phyloP scores from a whole-genome alignment of 2,797 vertebrate species.

The Crocodylus rhombifer region DNA sequence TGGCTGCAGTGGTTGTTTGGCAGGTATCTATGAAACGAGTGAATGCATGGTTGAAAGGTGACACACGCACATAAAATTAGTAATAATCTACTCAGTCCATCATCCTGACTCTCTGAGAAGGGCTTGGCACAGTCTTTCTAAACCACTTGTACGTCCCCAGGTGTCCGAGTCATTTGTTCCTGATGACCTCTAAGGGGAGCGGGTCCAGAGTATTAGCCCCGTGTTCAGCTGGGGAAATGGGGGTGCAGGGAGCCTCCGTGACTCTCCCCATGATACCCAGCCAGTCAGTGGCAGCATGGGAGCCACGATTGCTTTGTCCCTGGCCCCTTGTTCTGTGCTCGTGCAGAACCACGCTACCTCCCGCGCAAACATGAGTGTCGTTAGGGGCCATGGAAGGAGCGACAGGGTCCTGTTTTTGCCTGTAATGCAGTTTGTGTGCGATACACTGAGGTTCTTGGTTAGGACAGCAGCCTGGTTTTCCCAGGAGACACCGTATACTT shows the following conservation, averaged over 20 bases:
- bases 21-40: slow-evolving; percentile 39
- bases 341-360: background rate
- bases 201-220: slow-evolving; percentile 33
- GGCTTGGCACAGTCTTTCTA: background rate
- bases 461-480: background rate
- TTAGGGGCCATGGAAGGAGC: background rate
- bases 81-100: slow-evolving; percentile 43
- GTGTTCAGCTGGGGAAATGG: slow-evolving; percentile 52
- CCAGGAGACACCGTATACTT: background rate
- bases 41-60: slow-evolving; percentile 62
- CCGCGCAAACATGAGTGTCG: background rate
- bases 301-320: background rate
- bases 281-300: background rate
- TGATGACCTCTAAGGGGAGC: slow-evolving; percentile 1
- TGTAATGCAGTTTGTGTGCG: rapidly evolving
- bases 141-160: slow-evolving; percentile 23
- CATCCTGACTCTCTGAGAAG: slow-evolving; percentile 43
- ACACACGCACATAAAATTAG: background rate
- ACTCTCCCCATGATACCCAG: background rate
- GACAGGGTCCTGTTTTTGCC: background rate
- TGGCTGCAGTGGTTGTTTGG: background rate
- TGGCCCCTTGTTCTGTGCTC: background rate
- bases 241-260: slow-evolving; percentile 5
- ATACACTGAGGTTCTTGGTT: rapidly evolving
- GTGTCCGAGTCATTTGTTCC: slow-evolving; percentile 55